Evolutionary conservation across 1,140 invertebrate species (phyloP).

Genomic region (Pachypeltis micranthus): DNA sequence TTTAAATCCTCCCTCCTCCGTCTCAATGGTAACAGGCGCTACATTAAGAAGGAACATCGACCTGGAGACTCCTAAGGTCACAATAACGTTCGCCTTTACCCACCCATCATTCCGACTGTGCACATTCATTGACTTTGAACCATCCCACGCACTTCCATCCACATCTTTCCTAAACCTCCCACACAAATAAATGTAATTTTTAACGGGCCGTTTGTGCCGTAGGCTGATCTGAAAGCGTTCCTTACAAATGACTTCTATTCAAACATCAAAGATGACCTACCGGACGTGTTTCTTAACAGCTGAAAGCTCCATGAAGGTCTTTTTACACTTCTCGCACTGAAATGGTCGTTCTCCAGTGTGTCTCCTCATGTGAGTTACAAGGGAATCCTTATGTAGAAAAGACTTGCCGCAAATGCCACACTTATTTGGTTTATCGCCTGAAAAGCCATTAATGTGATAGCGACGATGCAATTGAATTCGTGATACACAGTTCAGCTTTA

Average conservation of each 20-base stretch:
- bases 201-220: not conserved
- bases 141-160: no score
- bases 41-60: no score
- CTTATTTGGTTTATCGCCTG: not conserved
- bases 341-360: conserved; percentile 50
- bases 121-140: no score
- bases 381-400: not conserved
- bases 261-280: conserved; percentile 25
- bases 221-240: not conserved
- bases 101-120: no score
- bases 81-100: no score
- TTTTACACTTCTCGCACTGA: conserved; percentile 46
- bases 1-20: no score
- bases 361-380: conserved; percentile 38
- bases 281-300: conserved; percentile 54
- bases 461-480: no score
- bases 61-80: no score
- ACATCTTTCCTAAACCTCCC: no score
- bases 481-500: no score
- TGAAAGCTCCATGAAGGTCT: conserved; percentile 53
- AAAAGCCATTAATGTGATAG: no score
- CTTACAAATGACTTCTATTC: not conserved
- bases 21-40: no score
- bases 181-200: not conserved
- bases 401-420: not conserved